Conservation (phyloP, 2,113 vertebrate species). For the Dinomys branickii region DNA sequence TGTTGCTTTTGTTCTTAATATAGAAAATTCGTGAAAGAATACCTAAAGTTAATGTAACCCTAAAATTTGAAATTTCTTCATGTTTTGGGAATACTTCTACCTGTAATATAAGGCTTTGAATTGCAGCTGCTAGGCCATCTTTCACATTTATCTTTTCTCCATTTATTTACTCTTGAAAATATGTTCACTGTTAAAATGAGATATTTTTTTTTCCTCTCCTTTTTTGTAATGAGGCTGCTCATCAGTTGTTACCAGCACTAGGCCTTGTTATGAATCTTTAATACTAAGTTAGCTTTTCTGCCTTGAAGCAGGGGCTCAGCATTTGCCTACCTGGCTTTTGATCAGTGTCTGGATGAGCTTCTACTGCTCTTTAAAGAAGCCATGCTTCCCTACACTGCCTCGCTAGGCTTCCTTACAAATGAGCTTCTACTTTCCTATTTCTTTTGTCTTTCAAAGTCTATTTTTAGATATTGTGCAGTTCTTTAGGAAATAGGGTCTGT, state of each 20-base stretch:
- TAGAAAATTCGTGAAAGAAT: neutral
- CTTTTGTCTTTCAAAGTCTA: constrained; percentile 42
- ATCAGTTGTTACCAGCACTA: neutral
- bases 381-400: neutral
- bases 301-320: neutral
- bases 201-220: neutral
- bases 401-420: constrained; percentile 17
- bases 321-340: constrained; percentile 22
- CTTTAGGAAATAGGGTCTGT: constrained; percentile 34
- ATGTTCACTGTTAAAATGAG: neutral
- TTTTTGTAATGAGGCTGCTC: neutral
- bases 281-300: neutral
- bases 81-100: neutral
- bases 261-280: neutral
- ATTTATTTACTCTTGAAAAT: constrained; percentile 37
- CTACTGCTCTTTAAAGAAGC: neutral
- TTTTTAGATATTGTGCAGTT: constrained; percentile 19
- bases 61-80: neutral
- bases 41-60: neutral
- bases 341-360: neutral
- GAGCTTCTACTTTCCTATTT: constrained; percentile 21
- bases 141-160: neutral
- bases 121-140: neutral
- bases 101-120: neutral
- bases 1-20: neutral